phyloP scores from a whole-genome alignment of 2,888 invertebrate genomes.

The Drosophila sordidapex region DNA sequence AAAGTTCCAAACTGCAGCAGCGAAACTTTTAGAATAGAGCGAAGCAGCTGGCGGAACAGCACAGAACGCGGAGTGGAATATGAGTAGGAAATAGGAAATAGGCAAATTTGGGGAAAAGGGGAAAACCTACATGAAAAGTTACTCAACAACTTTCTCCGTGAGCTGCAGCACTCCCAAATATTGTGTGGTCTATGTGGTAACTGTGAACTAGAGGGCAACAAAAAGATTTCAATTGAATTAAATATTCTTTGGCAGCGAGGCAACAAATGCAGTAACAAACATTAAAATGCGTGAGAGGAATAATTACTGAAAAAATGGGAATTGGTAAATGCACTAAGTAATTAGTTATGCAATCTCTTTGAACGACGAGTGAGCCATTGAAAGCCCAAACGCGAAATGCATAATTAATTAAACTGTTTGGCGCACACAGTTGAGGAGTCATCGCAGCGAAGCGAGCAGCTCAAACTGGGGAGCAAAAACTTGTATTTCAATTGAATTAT shows the following conservation, averaged over 20 bases:
- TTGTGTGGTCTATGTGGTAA: conserved; percentile 17
- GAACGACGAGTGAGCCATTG: conserved; percentile 49
- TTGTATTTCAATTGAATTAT: not conserved
- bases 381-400: conserved; percentile 20
- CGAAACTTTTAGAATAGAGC: conserved; percentile 20
- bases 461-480: conserved; percentile 23
- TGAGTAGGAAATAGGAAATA: not conserved
- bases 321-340: conserved; percentile 61
- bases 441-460: conserved; percentile 28
- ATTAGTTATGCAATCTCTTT: conserved; percentile 70
- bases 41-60: conserved; percentile 2
- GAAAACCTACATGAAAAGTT: conserved; percentile 46
- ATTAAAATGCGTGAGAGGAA: conserved; percentile 34
- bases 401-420: conserved; percentile 39
- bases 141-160: conserved; percentile 55
- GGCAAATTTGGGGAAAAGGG: too few species aligned
- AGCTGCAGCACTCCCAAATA: conserved; percentile 26
- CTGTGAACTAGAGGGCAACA: not conserved
- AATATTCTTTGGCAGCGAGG: not conserved
- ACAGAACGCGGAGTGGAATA: not conserved
- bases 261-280: conserved; percentile 28
- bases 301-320: conserved; percentile 38
- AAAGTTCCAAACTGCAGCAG: not conserved
- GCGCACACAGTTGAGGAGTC: conserved; percentile 35
- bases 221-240: not conserved